Evolutionary conservation across 2,888 invertebrate genomes (phyloP).

Genomic region (Chrysodeixis includens): DNA sequence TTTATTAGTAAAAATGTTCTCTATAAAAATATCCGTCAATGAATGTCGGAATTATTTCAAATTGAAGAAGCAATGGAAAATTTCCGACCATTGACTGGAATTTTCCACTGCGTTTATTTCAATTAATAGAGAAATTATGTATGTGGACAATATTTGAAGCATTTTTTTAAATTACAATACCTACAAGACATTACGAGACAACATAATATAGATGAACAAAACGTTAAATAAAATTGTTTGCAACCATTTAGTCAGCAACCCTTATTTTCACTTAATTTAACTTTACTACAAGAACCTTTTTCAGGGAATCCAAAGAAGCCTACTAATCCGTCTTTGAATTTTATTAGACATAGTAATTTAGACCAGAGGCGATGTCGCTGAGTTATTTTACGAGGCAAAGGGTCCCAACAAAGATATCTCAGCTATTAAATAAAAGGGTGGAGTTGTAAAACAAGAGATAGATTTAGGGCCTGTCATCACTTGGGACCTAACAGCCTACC

Average conservation of each 20-base stretch:
- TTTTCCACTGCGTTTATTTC: too few species aligned
- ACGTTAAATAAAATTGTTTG: not conserved
- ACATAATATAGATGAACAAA: too few species aligned
- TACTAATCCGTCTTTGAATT: not conserved
- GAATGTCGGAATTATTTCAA: not conserved
- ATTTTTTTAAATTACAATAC: too few species aligned
- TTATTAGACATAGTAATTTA: constrained; percentile 21
- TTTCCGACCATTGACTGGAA: not conserved
- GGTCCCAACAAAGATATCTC: constrained; percentile 26
- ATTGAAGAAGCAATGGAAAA: not conserved
- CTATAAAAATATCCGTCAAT: not conserved
- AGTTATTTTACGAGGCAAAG: constrained; percentile 33
- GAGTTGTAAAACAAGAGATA: constrained; percentile 20
- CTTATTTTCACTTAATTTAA: not conserved
- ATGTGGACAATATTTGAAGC: not conserved
- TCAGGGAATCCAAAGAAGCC: not conserved
- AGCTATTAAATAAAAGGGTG: constrained; percentile 20
- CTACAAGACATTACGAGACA: too few species aligned
- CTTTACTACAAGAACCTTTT: not conserved
- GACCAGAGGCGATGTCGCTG: constrained; percentile 28
- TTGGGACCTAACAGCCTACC: too few species aligned
- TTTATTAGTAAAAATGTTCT: too few species aligned
- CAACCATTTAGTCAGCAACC: not conserved
- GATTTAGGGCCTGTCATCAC: constrained; percentile 8
- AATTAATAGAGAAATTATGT: too few species aligned